A percentile compares a stretch with the other conserved stretches of the same genome.
These are phyloP conservation scores for Pelecanus crispus DNA, from an alignment of 2,113 vertebrate species.

Conservation along the genomic window DNA sequence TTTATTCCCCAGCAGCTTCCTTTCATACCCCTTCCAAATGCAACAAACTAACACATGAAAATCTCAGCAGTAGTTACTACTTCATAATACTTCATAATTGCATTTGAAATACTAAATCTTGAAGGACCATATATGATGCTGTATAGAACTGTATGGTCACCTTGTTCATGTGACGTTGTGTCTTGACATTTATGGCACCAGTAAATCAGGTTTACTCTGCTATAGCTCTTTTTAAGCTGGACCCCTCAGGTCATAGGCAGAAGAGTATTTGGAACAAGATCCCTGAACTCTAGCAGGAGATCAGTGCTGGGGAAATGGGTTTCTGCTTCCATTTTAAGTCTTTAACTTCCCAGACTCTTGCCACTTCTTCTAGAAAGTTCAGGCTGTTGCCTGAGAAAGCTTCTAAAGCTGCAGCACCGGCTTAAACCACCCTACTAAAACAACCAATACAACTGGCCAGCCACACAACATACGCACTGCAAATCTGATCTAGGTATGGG, in stretches of 20 bases:
- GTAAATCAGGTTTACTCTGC: background rate
- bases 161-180: background rate
- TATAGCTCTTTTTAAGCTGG: background rate
- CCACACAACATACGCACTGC: background rate
- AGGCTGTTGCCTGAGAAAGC: background rate
- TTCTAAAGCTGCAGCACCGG: background rate
- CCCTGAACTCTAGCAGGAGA: background rate
- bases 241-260: background rate
- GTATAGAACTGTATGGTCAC: background rate
- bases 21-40: background rate
- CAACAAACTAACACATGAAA: background rate
- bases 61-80: background rate
- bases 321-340: background rate
- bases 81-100: background rate
- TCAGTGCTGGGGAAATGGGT: background rate
- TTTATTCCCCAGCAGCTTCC: background rate
- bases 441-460: background rate
- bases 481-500: background rate
- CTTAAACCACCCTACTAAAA: background rate
- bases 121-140: background rate
- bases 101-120: background rate
- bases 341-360: background rate
- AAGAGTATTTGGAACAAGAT: background rate
- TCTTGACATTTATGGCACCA: background rate
- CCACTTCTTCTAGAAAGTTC: background rate